phyloP scores from a whole-genome alignment of 2,888 invertebrate species.

The Ormia ochracea region DNA sequence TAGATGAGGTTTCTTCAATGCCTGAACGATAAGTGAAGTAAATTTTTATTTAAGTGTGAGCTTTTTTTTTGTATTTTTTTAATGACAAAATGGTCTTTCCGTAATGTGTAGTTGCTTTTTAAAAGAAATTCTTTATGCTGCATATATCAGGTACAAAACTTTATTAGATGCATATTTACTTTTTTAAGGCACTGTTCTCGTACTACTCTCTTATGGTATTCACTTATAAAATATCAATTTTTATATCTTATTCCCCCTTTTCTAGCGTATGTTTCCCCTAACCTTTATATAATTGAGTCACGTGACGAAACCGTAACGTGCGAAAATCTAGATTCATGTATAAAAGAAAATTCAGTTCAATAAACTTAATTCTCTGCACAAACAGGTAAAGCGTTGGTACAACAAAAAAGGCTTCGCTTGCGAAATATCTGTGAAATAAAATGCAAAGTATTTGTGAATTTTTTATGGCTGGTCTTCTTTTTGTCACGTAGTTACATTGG shows the following conservation, averaged over 20 bases:
- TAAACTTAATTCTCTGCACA: neutral
- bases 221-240: conserved; percentile 37
- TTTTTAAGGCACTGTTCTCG: neutral
- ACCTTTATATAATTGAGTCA: conserved; percentile 58
- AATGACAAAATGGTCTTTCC: neutral
- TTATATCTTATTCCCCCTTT: neutral
- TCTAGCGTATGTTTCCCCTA: neutral
- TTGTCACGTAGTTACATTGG: conserved; percentile 50
- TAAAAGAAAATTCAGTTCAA: conserved; percentile 3
- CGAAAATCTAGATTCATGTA: neutral
- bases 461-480: neutral
- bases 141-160: too few species aligned
- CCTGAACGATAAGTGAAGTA: neutral
- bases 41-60: neutral
- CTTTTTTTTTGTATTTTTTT: too few species aligned
- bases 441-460: neutral
- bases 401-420: neutral
- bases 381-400: neutral
- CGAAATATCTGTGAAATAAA: neutral
- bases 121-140: neutral
- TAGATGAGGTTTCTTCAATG: neutral
- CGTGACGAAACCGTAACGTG: conserved; percentile 35
- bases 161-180: neutral
- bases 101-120: neutral
- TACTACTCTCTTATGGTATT: neutral